A percentile compares a stretch with the other conserved stretches of the same genome.
phyloP scores from a whole-genome alignment of 2,888 invertebrate genomes.

The Tiliacea citrago region DNA sequence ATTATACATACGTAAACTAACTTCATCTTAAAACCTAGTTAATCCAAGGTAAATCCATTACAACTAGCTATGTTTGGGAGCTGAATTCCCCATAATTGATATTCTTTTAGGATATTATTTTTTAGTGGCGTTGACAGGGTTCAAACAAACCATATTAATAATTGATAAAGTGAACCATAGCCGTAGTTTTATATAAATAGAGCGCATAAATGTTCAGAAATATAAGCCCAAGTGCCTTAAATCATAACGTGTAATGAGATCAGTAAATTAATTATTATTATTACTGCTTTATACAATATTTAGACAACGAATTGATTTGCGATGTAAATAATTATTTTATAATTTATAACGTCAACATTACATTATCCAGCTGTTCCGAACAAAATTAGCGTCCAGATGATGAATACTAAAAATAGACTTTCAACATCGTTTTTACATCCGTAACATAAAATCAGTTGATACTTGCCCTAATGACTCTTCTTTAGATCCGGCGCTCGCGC shows the following conservation, averaged over 20 bases:
- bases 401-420: conserved; percentile 56
- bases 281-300: conserved; percentile 58
- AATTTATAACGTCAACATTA: conserved; percentile 35
- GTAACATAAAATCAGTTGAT: conserved; percentile 51
- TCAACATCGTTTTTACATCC: conserved; percentile 51
- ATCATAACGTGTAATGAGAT: conserved; percentile 40
- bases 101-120: not conserved
- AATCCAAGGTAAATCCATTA: not conserved
- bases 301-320: conserved; percentile 62
- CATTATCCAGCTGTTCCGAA: conserved; percentile 47
- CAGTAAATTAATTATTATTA: conserved; percentile 39
- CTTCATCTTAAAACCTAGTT: no score
- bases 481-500: conserved; percentile 42
- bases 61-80: not conserved
- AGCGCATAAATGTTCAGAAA: not conserved
- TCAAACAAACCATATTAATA: no score
- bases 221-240: conserved; percentile 14
- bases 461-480: conserved; percentile 60
- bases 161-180: not conserved
- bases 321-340: conserved; percentile 63
- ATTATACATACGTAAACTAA: not conserved
- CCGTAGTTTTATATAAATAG: not conserved
- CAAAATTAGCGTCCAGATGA: conserved; percentile 42
- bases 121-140: not conserved
- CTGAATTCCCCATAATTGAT: not conserved